Evolutionary conservation across 1,140 invertebrate genomes (phyloP).

Genomic region (Pseudobourletiella spinata): DNA sequence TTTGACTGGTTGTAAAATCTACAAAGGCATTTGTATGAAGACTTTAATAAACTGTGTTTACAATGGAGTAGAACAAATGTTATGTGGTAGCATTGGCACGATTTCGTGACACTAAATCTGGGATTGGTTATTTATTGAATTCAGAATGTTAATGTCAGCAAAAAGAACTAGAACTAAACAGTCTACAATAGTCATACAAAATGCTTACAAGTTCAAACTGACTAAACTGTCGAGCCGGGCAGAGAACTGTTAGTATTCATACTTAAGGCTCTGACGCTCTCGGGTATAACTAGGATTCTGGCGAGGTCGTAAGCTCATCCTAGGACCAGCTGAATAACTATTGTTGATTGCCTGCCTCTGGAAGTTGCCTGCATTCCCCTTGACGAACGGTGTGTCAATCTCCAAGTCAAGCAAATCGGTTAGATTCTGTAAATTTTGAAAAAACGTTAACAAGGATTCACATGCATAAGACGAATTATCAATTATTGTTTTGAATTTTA

Average conservation of each 20-base stretch:
- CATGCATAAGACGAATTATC: too few relatives aligned
- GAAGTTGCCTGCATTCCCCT: background rate
- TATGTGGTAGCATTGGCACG: background rate
- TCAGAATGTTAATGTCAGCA: background rate
- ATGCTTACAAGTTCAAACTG: background rate
- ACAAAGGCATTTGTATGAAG: too few relatives aligned
- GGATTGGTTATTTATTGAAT: too few relatives aligned
- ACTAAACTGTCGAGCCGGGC: too few relatives aligned
- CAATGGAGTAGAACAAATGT: background rate
- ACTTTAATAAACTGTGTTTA: too few relatives aligned
- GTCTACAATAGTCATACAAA: background rate
- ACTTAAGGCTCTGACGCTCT: constrained; percentile 16
- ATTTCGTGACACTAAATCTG: too few relatives aligned
- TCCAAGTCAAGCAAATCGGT: too few relatives aligned
- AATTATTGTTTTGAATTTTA: too few relatives aligned
- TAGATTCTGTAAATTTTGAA: too few relatives aligned
- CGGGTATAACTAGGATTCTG: constrained; percentile 19
- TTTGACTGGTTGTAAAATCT: too few relatives aligned
- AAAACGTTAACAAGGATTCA: too few relatives aligned
- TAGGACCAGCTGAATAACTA: constrained; percentile 28
- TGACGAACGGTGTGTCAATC: background rate
- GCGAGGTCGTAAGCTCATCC: constrained; percentile 20
- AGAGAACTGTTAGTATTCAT: constrained; percentile 21
- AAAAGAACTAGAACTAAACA: background rate
- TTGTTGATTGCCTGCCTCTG: constrained; percentile 17